A percentile compares a stretch with the other conserved stretches of the same genome.
These are phyloP conservation scores for Entomyzon cyanotis DNA, from an alignment of 2,113 vertebrate species.

Conservation along the genomic window DNA sequence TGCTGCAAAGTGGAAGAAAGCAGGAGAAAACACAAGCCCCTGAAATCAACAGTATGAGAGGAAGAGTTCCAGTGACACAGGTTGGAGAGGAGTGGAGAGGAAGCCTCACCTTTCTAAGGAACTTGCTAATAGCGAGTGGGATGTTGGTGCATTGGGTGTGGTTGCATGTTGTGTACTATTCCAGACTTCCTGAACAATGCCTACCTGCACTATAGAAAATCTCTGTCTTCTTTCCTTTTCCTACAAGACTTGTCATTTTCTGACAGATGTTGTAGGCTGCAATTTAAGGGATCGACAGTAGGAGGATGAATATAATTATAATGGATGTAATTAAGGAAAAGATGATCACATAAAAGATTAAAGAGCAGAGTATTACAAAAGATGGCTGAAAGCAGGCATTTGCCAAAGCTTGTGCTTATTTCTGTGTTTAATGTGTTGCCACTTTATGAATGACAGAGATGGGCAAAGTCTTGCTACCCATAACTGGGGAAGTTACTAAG, in stretches of 20 bases:
- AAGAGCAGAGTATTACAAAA: background rate
- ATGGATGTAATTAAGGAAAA: background rate
- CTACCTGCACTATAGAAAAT: background rate
- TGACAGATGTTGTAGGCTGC: background rate
- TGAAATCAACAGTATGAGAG: background rate
- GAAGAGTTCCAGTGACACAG: background rate
- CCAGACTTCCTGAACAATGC: background rate
- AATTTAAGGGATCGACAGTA: background rate
- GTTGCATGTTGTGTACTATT: background rate
- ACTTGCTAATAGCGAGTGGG: background rate
- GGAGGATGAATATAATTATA: background rate
- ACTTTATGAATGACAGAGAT: background rate
- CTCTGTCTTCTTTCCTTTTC: background rate
- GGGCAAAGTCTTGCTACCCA: background rate
- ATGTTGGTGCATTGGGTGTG: background rate
- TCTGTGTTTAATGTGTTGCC: background rate
- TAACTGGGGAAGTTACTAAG: background rate
- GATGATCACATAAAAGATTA: background rate
- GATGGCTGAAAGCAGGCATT: background rate
- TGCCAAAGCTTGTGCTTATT: background rate
- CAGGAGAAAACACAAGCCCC: background rate
- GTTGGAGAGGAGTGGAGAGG: background rate
- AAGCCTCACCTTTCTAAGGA: background rate
- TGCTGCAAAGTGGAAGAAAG: background rate
- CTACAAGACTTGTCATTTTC: background rate